Evolutionary conservation across 2,888 invertebrate species (phyloP).

Genomic region (Brenthis daphne): DNA sequence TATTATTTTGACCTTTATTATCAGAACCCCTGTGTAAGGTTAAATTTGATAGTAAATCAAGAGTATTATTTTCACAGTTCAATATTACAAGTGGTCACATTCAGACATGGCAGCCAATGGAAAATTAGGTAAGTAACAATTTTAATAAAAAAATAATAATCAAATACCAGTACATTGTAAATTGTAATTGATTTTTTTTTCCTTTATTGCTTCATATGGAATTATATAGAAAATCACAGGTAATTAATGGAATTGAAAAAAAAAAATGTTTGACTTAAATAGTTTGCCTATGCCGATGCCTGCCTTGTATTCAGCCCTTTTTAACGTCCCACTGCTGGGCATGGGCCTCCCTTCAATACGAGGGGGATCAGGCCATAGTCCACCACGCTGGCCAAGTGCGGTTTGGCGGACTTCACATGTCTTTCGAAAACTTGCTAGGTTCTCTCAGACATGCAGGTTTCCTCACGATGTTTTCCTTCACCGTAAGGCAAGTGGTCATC

Average conservation of each 20-base stretch:
- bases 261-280: not conserved
- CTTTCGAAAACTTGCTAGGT: no score
- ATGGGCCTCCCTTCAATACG: no score
- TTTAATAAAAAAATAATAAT: not conserved
- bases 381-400: no score
- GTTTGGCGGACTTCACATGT: no score
- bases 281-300: no score
- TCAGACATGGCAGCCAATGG: constrained; percentile 72
- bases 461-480: no score
- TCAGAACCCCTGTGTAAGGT: constrained; percentile 77
- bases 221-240: constrained; percentile 5
- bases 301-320: no score
- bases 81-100: constrained; percentile 24
- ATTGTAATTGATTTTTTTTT: not conserved
- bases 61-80: constrained; percentile 35
- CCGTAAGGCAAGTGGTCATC: no score
- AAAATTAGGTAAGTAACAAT: constrained; percentile 65
- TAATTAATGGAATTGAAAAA: not conserved
- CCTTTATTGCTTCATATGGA: constrained; percentile 10
- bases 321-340: no score
- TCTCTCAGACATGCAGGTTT: no score
- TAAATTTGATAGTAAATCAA: constrained; percentile 47
- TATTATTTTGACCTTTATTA: constrained; percentile 51
- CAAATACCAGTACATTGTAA: no score
- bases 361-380: no score